Conservation (phyloP, 2,888 invertebrate species). For the Spicauda simplicius region DNA sequence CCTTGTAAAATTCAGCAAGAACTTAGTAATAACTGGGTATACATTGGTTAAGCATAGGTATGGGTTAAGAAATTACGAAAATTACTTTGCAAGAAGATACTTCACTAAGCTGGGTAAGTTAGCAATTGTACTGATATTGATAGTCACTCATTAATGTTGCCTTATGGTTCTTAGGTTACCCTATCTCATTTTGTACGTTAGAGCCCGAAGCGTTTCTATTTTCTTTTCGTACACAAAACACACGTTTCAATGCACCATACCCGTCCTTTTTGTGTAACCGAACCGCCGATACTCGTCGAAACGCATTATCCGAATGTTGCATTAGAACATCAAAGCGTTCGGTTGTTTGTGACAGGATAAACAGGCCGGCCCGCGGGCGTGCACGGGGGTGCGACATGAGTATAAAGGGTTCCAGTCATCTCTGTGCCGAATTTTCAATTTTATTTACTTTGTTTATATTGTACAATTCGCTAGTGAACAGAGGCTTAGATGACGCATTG, state of each 20-base stretch:
- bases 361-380: conserved; percentile 46
- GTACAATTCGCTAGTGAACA: background rate
- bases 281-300: conserved; percentile 19
- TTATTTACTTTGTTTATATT: conserved; percentile 4
- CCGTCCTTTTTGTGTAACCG: conserved; percentile 10
- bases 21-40: no score
- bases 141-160: no score
- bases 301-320: conserved; percentile 37
- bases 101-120: no score
- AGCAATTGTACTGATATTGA: no score
- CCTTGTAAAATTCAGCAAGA: no score
- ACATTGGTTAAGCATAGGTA: no score
- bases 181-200: no score
- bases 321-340: conserved; percentile 32
- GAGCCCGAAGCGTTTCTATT: background rate
- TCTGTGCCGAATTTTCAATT: conserved; percentile 4
- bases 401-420: conserved; percentile 3
- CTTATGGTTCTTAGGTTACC: no score
- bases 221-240: conserved; percentile 9
- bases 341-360: conserved; percentile 35
- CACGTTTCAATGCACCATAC: background rate
- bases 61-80: no score
- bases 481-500: background rate
- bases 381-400: background rate
- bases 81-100: no score